Evolutionary conservation across 2,113 vertebrate genomes (phyloP).

Genomic region (Catharus minimus): DNA sequence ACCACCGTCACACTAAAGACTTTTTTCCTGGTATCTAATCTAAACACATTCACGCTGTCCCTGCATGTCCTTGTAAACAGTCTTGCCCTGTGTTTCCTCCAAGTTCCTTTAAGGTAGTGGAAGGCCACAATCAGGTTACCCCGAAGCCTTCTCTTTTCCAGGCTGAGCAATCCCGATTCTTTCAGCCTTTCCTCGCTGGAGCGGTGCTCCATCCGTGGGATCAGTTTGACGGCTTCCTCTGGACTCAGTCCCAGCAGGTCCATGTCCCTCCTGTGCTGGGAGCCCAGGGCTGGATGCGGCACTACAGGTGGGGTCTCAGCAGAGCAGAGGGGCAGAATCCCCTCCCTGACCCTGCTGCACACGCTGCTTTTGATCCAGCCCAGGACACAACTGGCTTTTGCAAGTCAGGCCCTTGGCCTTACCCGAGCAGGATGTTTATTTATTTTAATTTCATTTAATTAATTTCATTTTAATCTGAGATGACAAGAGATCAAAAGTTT

Average conservation of each 20-base stretch:
- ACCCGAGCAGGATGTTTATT: not conserved
- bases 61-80: too few species aligned
- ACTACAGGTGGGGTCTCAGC: fast-evolving
- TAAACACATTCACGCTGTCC: not conserved
- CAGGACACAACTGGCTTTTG: fast-evolving
- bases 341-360: too few species aligned
- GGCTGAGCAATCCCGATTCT: too few species aligned
- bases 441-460: too few species aligned
- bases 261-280: too few species aligned
- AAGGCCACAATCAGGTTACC: too few species aligned
- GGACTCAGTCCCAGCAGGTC: fast-evolving
- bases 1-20: not conserved
- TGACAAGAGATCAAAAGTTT: not conserved
- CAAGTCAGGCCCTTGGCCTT: not conserved
- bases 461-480: not conserved
- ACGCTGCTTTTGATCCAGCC: fast-evolving
- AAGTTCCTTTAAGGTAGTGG: not conserved
- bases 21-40: not conserved
- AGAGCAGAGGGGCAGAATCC: too few species aligned
- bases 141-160: not conserved
- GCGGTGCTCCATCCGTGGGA: too few species aligned
- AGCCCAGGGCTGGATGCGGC: not conserved
- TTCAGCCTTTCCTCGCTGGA: not conserved
- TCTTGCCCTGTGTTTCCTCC: not conserved
- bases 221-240: too few species aligned